Conservation (phyloP, 2,113 vertebrate species). For the Ceyx cyanopectus region DNA sequence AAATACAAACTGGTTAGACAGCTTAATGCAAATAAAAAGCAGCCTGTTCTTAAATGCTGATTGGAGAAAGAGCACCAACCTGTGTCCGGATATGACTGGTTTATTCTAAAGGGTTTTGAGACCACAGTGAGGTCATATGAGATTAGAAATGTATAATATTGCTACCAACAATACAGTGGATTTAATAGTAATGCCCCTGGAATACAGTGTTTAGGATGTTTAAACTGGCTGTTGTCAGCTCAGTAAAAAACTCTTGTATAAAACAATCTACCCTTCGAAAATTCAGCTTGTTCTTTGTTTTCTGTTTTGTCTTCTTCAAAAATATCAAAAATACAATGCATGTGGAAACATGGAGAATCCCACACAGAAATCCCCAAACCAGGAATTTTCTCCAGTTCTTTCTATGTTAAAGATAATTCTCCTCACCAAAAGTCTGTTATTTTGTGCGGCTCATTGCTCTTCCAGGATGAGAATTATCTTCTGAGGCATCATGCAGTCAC, state of each 20-base stretch:
- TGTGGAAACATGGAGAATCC: background rate
- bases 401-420: background rate
- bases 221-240: background rate
- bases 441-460: background rate
- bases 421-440: background rate
- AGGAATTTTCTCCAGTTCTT: background rate
- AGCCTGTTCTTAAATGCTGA: background rate
- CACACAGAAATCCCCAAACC: background rate
- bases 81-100: background rate
- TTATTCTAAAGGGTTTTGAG: background rate
- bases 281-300: background rate
- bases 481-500: background rate
- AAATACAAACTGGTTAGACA: slow-evolving; percentile 67
- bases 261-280: background rate
- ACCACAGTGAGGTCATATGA: background rate
- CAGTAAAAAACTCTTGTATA: background rate
- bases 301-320: background rate
- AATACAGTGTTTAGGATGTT: background rate
- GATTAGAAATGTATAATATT: background rate
- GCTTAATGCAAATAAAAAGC: slow-evolving; percentile 40
- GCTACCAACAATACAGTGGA: background rate
- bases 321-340: background rate
- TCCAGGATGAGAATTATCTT: background rate
- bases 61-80: background rate
- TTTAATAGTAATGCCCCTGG: too few relatives aligned